Evolutionary conservation across 2,888 invertebrate genomes (phyloP).

Genomic region (Leucoptera coffeella): DNA sequence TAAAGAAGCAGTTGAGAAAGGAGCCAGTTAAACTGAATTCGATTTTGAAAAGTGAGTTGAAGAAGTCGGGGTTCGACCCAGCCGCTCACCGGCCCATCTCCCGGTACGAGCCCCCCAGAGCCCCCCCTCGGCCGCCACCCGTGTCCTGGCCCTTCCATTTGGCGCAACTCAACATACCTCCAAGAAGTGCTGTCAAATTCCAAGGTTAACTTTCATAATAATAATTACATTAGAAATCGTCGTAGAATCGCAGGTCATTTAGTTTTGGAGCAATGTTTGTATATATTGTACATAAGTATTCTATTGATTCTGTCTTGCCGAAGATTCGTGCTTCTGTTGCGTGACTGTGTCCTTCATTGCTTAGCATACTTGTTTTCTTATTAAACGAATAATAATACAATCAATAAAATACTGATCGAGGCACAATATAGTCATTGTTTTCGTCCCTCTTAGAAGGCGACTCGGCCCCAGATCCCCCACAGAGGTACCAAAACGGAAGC

Average conservation of each 20-base stretch:
- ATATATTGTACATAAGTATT: slow-evolving; percentile 11
- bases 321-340: no score
- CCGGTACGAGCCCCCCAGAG: slow-evolving; percentile 67
- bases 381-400: no score
- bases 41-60: slow-evolving; percentile 47
- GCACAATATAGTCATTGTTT: no score
- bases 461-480: slow-evolving; percentile 58
- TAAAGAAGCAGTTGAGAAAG: slow-evolving; percentile 24
- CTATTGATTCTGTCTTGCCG: no score
- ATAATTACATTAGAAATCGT: no score
- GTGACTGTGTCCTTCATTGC: slow-evolving; percentile 14
- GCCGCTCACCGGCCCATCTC: slow-evolving; percentile 67
- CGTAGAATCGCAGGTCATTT: slow-evolving; percentile 19
- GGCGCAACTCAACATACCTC: slow-evolving; percentile 42
- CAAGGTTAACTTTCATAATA: slow-evolving; percentile 54
- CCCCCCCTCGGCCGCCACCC: slow-evolving; percentile 46
- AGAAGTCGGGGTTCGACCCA: slow-evolving; percentile 67
- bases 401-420: no score
- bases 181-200: slow-evolving; percentile 65
- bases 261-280: slow-evolving; percentile 33
- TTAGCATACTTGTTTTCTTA: slow-evolving; percentile 28
- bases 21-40: slow-evolving; percentile 41
- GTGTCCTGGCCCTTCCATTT: slow-evolving; percentile 35
- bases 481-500: slow-evolving; percentile 49
- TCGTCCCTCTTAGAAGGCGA: slow-evolving; percentile 56